phyloP scores from a whole-genome alignment of 2,797 vertebrate genomes.

The Betta splendens region DNA sequence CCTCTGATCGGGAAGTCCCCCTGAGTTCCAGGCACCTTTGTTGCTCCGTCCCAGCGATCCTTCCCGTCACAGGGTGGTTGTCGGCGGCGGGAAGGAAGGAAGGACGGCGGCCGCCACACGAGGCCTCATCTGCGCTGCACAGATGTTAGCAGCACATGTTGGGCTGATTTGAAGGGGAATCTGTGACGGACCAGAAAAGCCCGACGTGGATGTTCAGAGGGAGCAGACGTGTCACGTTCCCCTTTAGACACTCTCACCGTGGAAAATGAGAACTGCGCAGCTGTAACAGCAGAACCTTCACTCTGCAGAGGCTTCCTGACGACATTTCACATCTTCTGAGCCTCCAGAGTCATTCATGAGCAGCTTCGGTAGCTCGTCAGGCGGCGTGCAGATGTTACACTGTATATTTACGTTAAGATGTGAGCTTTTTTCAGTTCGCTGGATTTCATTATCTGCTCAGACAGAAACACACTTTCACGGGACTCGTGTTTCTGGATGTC shows the following conservation, averaged over 20 bases:
- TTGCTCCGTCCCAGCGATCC: slow-evolving; percentile 52
- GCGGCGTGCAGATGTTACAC: slow-evolving; percentile 59
- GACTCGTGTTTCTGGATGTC: slow-evolving; percentile 30
- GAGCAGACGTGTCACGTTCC: slow-evolving; percentile 55
- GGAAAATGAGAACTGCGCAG: slow-evolving; percentile 66
- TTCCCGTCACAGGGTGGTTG: slow-evolving; percentile 54
- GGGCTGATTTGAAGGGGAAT: slow-evolving; percentile 42
- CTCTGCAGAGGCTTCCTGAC: no score
- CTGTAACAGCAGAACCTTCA: slow-evolving; percentile 56
- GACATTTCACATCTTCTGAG: slow-evolving; percentile 47
- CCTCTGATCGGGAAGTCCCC: slow-evolving; percentile 73
- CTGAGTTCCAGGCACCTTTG: slow-evolving; percentile 71
- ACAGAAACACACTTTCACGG: slow-evolving; percentile 38
- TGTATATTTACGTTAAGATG: slow-evolving; percentile 65
- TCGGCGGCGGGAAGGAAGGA: slow-evolving; percentile 12
- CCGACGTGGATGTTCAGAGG: slow-evolving; percentile 58
- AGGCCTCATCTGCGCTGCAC: slow-evolving; percentile 14
- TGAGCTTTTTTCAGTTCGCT: slow-evolving; percentile 45
- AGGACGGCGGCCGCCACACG: slow-evolving; percentile 3
- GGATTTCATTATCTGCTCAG: slow-evolving; percentile 57
- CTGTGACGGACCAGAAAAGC: slow-evolving; percentile 52
- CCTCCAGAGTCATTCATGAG: slow-evolving; percentile 58
- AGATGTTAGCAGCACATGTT: slow-evolving; percentile 15
- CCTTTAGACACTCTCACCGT: slow-evolving; percentile 56
- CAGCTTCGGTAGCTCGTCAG: slow-evolving; percentile 61